Percentiles rank a stretch among this genome's conserved stretches.
These are phyloP conservation scores for Epirrhoe tristata DNA, from an alignment of 2,888 invertebrate species.

Conservation along the genomic window DNA sequence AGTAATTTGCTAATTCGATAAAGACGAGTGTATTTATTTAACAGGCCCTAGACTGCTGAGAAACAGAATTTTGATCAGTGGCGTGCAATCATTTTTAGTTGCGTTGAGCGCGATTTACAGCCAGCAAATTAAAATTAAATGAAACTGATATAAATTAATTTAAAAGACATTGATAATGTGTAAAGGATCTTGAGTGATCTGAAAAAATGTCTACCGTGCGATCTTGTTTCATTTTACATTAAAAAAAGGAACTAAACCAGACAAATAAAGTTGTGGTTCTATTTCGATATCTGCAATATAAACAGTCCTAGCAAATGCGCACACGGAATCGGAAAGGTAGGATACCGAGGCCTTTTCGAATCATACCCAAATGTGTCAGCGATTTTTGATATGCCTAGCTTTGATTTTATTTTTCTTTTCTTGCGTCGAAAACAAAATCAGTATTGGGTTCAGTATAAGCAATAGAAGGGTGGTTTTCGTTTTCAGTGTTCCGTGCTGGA, in stretches of 20 bases:
- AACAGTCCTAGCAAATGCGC: slow-evolving; percentile 9
- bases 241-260: neutral
- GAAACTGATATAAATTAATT: too few relatives aligned
- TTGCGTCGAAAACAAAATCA: neutral
- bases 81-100: too few relatives aligned
- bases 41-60: neutral
- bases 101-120: too few relatives aligned
- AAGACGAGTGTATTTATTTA: neutral
- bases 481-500: neutral
- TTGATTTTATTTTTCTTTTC: slow-evolving; percentile 9
- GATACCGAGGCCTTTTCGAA: slow-evolving; percentile 4
- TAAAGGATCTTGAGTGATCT: too few relatives aligned
- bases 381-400: slow-evolving; percentile 16
- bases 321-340: slow-evolving; percentile 21
- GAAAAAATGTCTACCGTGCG: too few relatives aligned
- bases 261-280: neutral
- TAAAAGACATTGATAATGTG: too few relatives aligned
- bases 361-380: slow-evolving; percentile 18
- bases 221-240: too few relatives aligned
- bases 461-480: neutral
- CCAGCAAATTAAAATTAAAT: too few relatives aligned
- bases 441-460: neutral
- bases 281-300: slow-evolving; percentile 9
- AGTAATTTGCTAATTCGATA: slow-evolving; percentile 1
- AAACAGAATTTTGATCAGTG: too few relatives aligned